Evolutionary conservation across 2,797 vertebrate genomes (phyloP).

Genomic region (Pelodytes ibericus): DNA sequence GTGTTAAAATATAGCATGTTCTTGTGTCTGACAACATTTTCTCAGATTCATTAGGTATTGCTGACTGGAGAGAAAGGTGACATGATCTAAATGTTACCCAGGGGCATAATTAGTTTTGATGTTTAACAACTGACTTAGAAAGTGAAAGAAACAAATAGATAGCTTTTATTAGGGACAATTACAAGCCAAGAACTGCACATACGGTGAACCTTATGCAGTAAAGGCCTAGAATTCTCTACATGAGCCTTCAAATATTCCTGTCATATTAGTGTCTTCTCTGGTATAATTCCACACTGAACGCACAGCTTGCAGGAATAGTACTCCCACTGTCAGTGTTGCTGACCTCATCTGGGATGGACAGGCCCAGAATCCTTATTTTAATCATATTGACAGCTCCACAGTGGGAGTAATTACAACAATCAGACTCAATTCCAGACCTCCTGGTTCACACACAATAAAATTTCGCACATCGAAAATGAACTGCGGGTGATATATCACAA

Average conservation of each 20-base stretch:
- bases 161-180: conserved; percentile 36
- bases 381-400: conserved; percentile 76
- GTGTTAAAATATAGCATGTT: neutral
- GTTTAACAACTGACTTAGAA: conserved; percentile 11
- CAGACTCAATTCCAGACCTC: conserved; percentile 71
- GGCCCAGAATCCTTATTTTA: conserved; percentile 73
- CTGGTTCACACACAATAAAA: conserved; percentile 70
- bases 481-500: conserved; percentile 68
- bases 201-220: conserved; percentile 20
- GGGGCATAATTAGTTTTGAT: conserved; percentile 17
- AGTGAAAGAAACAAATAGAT: conserved; percentile 29
- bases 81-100: conserved; percentile 1
- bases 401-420: conserved; percentile 79
- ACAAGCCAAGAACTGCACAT: conserved; percentile 32
- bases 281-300: conserved; percentile 63
- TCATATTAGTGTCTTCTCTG: conserved; percentile 65
- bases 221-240: conserved; percentile 61
- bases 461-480: conserved; percentile 70
- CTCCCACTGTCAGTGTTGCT: conserved; percentile 70
- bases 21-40: neutral
- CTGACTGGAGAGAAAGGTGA: neutral
- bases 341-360: conserved; percentile 74
- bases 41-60: neutral
- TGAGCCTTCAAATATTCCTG: conserved; percentile 70
- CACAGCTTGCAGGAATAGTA: conserved; percentile 69